Conservation (phyloP, 2,888 invertebrate genomes). For the Perizoma affinitatum region DNA sequence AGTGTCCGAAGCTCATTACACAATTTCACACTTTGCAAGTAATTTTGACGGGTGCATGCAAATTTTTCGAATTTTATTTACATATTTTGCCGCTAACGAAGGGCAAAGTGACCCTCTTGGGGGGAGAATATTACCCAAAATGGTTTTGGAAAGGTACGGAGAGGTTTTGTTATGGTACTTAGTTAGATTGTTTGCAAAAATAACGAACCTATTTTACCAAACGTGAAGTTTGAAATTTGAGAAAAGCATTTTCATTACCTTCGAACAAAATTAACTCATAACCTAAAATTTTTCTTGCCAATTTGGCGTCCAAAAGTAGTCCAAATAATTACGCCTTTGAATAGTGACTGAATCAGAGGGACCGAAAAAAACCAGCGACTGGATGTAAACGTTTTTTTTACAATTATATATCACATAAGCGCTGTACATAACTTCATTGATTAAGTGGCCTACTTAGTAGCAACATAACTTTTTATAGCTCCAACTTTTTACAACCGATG, state of each 20-base stretch:
- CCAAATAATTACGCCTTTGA: no score
- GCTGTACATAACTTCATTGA: slow-evolving; percentile 10
- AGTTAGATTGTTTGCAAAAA: slow-evolving; percentile 2
- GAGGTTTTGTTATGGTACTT: slow-evolving; percentile 1
- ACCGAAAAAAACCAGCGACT: no score
- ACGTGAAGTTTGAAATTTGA: no score
- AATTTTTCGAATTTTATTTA: slow-evolving; percentile 42
- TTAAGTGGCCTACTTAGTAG: slow-evolving; percentile 32
- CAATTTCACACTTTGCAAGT: slow-evolving; percentile 45
- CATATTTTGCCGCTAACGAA: slow-evolving; percentile 39
- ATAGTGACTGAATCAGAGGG: no score
- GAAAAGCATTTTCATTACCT: neutral
- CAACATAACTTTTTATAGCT: slow-evolving; percentile 23
- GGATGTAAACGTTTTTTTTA: neutral
- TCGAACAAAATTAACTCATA: neutral
- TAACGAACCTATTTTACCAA: neutral
- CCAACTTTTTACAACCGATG: slow-evolving; percentile 32
- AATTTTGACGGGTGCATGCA: slow-evolving; percentile 43
- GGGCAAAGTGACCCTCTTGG: slow-evolving; percentile 27
- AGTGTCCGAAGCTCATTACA: slow-evolving; percentile 40
- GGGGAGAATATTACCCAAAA: slow-evolving; percentile 15
- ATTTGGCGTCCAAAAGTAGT: no score
- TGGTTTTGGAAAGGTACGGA: slow-evolving; percentile 11
- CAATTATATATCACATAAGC: slow-evolving; percentile 4
- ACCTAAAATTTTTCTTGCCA: no score